Conservation (phyloP, 2,797 vertebrate species). For the Poecilia velifera region DNA sequence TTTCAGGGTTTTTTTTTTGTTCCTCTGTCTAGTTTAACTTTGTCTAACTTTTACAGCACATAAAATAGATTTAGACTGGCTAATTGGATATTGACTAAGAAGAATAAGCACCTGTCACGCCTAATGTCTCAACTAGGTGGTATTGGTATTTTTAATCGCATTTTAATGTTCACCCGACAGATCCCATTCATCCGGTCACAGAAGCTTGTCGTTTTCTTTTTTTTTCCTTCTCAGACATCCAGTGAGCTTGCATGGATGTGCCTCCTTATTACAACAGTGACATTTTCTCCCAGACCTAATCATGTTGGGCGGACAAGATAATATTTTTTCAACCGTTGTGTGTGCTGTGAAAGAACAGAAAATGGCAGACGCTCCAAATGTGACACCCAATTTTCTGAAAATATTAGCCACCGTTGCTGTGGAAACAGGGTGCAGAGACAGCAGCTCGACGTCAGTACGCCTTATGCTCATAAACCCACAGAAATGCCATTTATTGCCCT, state of each 20-base stretch:
- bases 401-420: conserved; percentile 82
- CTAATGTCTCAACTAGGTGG: conserved; percentile 7
- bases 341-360: conserved; percentile 74
- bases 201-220: conserved; percentile 12
- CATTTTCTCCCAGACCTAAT: conserved; percentile 58
- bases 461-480: conserved; percentile 74
- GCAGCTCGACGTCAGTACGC: conserved; percentile 75
- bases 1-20: conserved; percentile 36
- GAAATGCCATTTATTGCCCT: conserved; percentile 55
- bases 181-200: conserved; percentile 25
- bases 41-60: conserved; percentile 18
- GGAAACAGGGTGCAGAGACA: conserved; percentile 77
- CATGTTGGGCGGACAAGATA: conserved; percentile 54
- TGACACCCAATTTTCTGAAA: conserved; percentile 82
- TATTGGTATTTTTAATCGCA: conserved; percentile 17
- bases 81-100: conserved; percentile 25
- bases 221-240: conserved; percentile 12
- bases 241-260: conserved; percentile 24
- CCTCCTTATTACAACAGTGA: conserved; percentile 33
- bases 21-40: conserved; percentile 36
- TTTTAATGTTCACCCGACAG: conserved; percentile 7
- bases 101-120: neutral
- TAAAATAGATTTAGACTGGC: conserved; percentile 11
- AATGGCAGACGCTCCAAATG: conserved; percentile 79
- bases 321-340: conserved; percentile 60